Evolutionary conservation across 2,888 invertebrate species (phyloP), one percentile per base, ranked within the genome.

Genomic region (Heliconius ismenius): DNA sequence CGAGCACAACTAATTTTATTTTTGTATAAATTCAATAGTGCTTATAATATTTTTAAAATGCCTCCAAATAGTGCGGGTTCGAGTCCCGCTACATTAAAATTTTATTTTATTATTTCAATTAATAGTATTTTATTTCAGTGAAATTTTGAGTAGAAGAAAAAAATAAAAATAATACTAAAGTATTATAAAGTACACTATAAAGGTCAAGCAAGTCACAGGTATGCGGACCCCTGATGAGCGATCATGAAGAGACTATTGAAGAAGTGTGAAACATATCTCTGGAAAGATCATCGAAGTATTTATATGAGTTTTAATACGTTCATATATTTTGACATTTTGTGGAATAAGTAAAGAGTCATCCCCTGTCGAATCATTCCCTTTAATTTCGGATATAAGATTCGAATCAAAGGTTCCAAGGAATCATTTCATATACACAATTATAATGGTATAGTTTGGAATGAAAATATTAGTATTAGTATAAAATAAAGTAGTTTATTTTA

Each of bases 401-500:
- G 43, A 43, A 39, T 39, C 10, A 39, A 39, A 39, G 10, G 11
- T 39, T 39, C 39, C 39, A 39, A 39, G 11, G 39, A 15, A 43
- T 43, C 4, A 43, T 43, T 43, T 15, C 15, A 43, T 15, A 15
- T 15, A 43, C 43, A 43, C 43, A 13, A 43, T 4, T 43, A 43
- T 43, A 36, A 9, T 36, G 36, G 18, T 49, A 21, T 21, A 21
- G 49, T 2, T 49, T 18, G 49, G 18, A 49, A 49, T 18, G 54
- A 43, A 67, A 67, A 39, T n/a, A n/a, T n/a, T n/a, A n/a, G n/a
- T 67, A 67, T 24, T 24, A 70, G 28, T 58, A 70, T n/a, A 28
- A 70, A 70, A 18, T 36, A 54, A n/a, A 70, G 54, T 15, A 58
- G 32, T 70, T 36, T 70, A 70, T 70, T 70, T 58, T 70, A 70